Base-by-base conservation (phyloP, 1,140 invertebrate genomes). In the Ectropis grisescens region DNA sequence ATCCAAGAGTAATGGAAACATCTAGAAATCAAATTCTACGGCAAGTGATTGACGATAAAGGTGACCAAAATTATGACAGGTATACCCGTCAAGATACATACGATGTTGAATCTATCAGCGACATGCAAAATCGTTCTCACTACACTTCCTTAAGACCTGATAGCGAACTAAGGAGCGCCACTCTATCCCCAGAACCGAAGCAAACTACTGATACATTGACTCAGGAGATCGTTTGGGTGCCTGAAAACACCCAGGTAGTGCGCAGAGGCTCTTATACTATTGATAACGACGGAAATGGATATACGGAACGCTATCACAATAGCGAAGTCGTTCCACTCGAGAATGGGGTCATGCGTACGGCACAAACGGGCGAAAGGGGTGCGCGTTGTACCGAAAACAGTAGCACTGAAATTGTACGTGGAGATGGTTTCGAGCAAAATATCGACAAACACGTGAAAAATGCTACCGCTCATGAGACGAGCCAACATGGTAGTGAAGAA, bases 221-320 rank as follows among this genome's bases (percentile, higher is more conserved):
- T 1, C 71, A 72, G 47, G 76, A 81, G 29, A 67, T 81, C 8
- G 71, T 81, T 23, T 81, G 76, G 76, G 44, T 81, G 8, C 72
- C 76, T 1, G 70, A 81, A 33, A 49, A 71, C 27, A 22, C 19
- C 4, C 16, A 19, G 16, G 39, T 47, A 6, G 35, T 53, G 6
- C 66, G 76, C 6, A 61, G 76, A 2, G 71, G 67, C 9, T 81
- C 76, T 1, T 81, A 81, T 31, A 81, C 76, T 0, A 78, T 81
- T 11, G 76, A 78, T 11, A 78, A 55, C 39, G 62, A 69, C 29
- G 64, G 53, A 1, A 52, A 54, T 13, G 53, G 52, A 15, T 69
- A 58, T 33, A 38, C 52, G 31, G 76, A 81, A 52, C 42, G 53
- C 31, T 81, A 67, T 33, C 44, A 68, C 31, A 54, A 64, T 24